Percentiles rank a stretch among this genome's conserved stretches.
These are phyloP conservation scores for Rhopalosiphum padi DNA, from an alignment of 1,140 invertebrate genomes.

Conservation along the genomic window DNA sequence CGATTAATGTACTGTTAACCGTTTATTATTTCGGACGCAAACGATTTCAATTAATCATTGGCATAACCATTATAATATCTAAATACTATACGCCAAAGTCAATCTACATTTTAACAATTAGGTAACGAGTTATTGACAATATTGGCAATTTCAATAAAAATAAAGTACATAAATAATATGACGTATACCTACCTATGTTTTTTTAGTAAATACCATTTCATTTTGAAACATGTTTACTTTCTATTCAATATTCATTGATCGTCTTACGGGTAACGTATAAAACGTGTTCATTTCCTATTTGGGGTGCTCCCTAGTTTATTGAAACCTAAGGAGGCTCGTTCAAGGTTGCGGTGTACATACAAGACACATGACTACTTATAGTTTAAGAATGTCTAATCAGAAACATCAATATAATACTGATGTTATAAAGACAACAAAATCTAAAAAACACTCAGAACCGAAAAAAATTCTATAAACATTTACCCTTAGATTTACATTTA, in stretches of 20 bases:
- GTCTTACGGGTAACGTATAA: neutral
- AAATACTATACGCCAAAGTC: neutral
- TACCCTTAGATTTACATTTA: neutral
- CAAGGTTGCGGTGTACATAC: slow-evolving; percentile 7
- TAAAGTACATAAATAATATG: neutral
- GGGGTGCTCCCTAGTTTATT: slow-evolving; percentile 8
- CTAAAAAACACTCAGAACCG: neutral
- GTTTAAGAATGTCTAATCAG: neutral
- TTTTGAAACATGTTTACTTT: slow-evolving; percentile 6
- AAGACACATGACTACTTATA: neutral
- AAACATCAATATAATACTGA: neutral
- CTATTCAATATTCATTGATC: slow-evolving; percentile 40
- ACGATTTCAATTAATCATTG: neutral
- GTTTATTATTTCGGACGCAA: neutral
- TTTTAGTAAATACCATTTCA: neutral
- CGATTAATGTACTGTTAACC: neutral
- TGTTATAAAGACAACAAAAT: neutral
- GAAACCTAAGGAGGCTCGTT: neutral
- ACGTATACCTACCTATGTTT: neutral
- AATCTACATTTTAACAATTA: neutral
- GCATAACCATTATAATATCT: neutral
- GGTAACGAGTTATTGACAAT: neutral
- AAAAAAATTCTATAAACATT: neutral
- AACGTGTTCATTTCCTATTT: slow-evolving; percentile 30
- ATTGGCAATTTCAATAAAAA: neutral